Evolutionary conservation across 2,797 vertebrate species (phyloP).

Genomic region (Merluccius polli): DNA sequence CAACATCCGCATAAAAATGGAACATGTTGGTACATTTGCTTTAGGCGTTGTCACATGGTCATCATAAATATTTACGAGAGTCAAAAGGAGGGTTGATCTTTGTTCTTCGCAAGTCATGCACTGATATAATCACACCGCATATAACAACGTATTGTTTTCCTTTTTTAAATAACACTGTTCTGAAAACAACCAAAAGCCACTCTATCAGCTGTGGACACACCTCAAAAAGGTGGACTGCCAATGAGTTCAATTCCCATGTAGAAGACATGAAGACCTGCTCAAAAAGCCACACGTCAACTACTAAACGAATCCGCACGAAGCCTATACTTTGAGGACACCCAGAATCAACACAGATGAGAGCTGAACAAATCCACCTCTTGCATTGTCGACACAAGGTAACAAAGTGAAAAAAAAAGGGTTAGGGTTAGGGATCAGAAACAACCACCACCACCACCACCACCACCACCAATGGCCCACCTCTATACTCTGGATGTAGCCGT

Average conservation of each 20-base stretch:
- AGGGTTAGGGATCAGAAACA: too few species aligned
- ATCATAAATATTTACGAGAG: slow-evolving; percentile 15
- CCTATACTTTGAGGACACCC: background rate
- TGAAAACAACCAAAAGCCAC: slow-evolving; percentile 17
- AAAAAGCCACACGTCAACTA: background rate
- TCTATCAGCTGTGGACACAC: slow-evolving; percentile 11
- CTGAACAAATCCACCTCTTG: background rate
- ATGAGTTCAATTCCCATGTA: slow-evolving; percentile 34
- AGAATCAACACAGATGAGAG: background rate
- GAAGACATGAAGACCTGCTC: background rate
- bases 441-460: too few species aligned
- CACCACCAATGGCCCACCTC: slow-evolving; percentile 72
- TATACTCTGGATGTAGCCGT: slow-evolving; percentile 53
- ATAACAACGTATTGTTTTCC: too few species aligned
- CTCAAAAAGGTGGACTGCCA: slow-evolving; percentile 12
- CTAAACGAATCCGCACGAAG: background rate
- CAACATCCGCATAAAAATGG: slow-evolving; percentile 4
- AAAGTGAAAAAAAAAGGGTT: too few species aligned
- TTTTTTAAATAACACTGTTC: slow-evolving; percentile 36
- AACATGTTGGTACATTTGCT: background rate
- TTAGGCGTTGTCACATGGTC: background rate
- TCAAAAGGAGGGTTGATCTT: slow-evolving; percentile 38
- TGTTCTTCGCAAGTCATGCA: slow-evolving; percentile 23
- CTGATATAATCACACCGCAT: too few species aligned
- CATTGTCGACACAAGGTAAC: background rate